phyloP scores from a whole-genome alignment of 2,113 vertebrate species.

The Channa maculata region DNA sequence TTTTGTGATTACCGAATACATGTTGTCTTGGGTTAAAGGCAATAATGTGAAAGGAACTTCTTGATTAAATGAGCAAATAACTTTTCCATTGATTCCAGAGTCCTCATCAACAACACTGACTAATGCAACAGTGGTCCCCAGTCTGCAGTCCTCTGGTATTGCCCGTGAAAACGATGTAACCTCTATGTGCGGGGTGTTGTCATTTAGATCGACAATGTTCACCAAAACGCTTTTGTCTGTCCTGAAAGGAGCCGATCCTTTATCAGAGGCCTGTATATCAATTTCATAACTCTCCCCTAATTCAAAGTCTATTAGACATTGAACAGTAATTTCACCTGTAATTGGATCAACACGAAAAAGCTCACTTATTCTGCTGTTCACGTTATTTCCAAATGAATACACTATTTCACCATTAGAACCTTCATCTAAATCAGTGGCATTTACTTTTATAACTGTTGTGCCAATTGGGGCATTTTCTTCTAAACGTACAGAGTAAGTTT shows the following conservation, averaged over 20 bases:
- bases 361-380: slow-evolving; percentile 17
- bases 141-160: slow-evolving; percentile 71
- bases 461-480: slow-evolving; percentile 41
- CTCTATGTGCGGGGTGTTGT: slow-evolving; percentile 88
- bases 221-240: slow-evolving; percentile 47
- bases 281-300: slow-evolving; percentile 58
- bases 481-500: neutral
- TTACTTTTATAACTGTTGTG: slow-evolving; percentile 34
- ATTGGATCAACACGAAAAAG: slow-evolving; percentile 10
- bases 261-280: slow-evolving; percentile 73
- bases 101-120: slow-evolving; percentile 70
- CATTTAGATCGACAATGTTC: slow-evolving; percentile 72
- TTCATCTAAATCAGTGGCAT: slow-evolving; percentile 53
- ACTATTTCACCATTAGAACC: slow-evolving; percentile 33
- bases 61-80: slow-evolving; percentile 77
- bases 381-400: slow-evolving; percentile 38
- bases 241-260: slow-evolving; percentile 28
- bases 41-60: slow-evolving; percentile 60
- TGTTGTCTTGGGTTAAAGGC: slow-evolving; percentile 57
- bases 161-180: slow-evolving; percentile 88
- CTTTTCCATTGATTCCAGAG: slow-evolving; percentile 68
- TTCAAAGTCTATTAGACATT: slow-evolving; percentile 38
- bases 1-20: slow-evolving; percentile 70
- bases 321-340: slow-evolving; percentile 43
- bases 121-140: slow-evolving; percentile 66